Evolutionary conservation across 2,113 vertebrate genomes (phyloP), one percentile per base, ranked within the genome.

Genomic region (Thermophis baileyi): DNA sequence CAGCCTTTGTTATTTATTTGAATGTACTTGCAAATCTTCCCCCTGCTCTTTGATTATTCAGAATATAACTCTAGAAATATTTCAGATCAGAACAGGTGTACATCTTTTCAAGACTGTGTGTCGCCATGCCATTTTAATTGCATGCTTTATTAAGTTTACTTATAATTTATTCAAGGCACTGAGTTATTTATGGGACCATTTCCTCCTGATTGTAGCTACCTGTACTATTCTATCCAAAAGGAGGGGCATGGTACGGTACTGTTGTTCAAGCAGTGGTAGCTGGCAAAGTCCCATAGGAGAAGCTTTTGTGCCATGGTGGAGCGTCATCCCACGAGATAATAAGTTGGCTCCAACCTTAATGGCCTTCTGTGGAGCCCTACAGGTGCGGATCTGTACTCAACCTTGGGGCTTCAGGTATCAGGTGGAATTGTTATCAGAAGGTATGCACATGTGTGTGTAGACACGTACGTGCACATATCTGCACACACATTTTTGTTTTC

Each of bases 1-100:
- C 49, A 93, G n/a, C 2, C 16, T 92, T 95, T 92, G 89, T 91
- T 91, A 40, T 86, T 90, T 87, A 40, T 92, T 44, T 93, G 91
- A 25, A 10, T 89, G 12, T 69, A 27, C 69, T 14, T 93, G 49
- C n/a, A 94, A 90, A 18, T 89, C 74, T 18, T 11, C 1, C 20
- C 4, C 6, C 2, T 7, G 6, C 30, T 46, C 88, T 16, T 85
- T 55, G 81, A 91, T 89, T 57, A 44, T 88, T 91, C 91, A n/a
- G n/a, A 91, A 69, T 51, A 85, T 53, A 86, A 85, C 27, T 46
- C 1, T n/a, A 18, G 85, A 87, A 90, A 90, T 93, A 57, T 91
- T 92, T 92, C 51, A 93, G 51, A 91, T 93, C 9, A n/a, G 30
- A 2, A 0, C 20, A 85, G 25, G 14, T 69, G 6, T 93, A 85